Evolutionary conservation across 2,797 vertebrate genomes (phyloP), one percentile per base, ranked within the genome.

Genomic region (Phataginus tetradactyla): DNA sequence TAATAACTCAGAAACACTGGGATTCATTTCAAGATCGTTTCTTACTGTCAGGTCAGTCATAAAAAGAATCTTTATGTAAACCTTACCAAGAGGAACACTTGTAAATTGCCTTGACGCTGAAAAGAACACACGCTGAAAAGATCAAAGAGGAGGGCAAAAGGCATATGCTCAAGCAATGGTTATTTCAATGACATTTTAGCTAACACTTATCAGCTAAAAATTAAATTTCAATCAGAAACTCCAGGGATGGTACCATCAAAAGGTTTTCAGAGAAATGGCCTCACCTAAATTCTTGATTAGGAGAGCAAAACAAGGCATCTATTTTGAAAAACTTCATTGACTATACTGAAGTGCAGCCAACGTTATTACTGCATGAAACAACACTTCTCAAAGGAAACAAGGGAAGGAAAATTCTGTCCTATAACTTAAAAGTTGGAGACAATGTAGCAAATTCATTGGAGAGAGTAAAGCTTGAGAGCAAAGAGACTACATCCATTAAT

Each of bases 201-300:
- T 80, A 97, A 83, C 14, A 29, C 20, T 49, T 59, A 63, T 68
- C 29, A 71, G 71, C 45, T 75, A 86, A 94, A 96, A 94, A 83
- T 39, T 21, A 91, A 80, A 95, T 64, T 45, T 57, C 51, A 59
- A 77, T 53, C 64, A 90, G 57, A 86, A 68, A 85, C 45, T 80
- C 63, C 49, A 72, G 37, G 68, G 57, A 55, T 49, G 45, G 17
- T 55, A 84, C 74, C 15, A 55, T 61, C 59, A 84, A 34, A 64
- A 89, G 49, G 37, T 53, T 66, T 66, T 63, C 2, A 17, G 14
- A 14, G 39, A 75, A 66, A 15, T 45, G 51, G 75, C 14, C n/a
- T 75, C 74, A 84, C 55, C 78, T 63, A 86, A 75, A 68, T 88
- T 94, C 51, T 81, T 89, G 45, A 91, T 83, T 34, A 81, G 53